Conservation (phyloP, 2,888 invertebrate species). For the Diarsia dahlii region DNA sequence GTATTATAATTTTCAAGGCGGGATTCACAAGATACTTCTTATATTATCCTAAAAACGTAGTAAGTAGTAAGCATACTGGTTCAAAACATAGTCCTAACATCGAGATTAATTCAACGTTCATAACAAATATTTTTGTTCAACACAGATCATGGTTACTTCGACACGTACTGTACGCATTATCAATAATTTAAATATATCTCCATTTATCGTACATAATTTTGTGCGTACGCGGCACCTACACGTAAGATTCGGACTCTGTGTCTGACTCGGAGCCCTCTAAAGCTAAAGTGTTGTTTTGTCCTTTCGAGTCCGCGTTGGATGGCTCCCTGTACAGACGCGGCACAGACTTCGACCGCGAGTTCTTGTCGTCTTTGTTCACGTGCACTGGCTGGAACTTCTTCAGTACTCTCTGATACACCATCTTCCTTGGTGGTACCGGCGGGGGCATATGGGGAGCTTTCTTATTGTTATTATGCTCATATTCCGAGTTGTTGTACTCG, state of each 20-base stretch:
- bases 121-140: conserved; percentile 63
- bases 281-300: conserved; percentile 81
- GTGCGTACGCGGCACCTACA: conserved; percentile 74
- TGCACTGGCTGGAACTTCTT: conserved; percentile 92
- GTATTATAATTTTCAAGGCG: conserved; percentile 85
- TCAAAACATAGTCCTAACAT: conserved; percentile 60
- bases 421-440: conserved; percentile 91
- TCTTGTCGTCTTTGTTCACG: conserved; percentile 91
- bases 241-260: conserved; percentile 89
- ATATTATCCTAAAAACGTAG: conserved; percentile 63
- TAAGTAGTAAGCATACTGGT: conserved; percentile 68
- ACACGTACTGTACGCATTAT: conserved; percentile 56
- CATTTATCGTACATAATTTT: conserved; percentile 56
- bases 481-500: conserved; percentile 79
- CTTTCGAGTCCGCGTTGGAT: conserved; percentile 80
- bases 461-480: conserved; percentile 82
- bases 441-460: conserved; percentile 91
- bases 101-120: conserved; percentile 61
- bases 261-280: conserved; percentile 88
- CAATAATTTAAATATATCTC: conserved; percentile 61
- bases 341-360: conserved; percentile 86
- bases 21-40: conserved; percentile 78
- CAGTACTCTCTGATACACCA: conserved; percentile 88
- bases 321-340: conserved; percentile 87
- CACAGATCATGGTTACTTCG: conserved; percentile 64